Evolutionary conservation across 2,797 vertebrate species (phyloP).

Genomic region (Artibeus jamaicensis): DNA sequence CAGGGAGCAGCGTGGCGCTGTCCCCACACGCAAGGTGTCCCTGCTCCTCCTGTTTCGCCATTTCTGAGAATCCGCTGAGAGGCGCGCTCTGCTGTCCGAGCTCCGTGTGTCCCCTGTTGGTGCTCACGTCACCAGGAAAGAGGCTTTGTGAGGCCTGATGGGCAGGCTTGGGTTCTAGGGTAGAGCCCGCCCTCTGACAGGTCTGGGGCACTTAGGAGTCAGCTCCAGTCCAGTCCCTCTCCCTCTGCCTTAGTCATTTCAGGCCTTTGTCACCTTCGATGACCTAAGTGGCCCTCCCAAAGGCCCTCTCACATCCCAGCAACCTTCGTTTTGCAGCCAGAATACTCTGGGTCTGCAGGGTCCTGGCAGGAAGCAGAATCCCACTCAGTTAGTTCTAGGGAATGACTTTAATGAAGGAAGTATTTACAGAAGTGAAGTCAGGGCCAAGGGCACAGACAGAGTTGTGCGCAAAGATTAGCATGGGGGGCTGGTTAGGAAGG

Average conservation of each 20-base stretch:
- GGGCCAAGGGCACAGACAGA: background rate
- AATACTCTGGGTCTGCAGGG: background rate
- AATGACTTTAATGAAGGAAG: background rate
- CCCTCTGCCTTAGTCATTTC: background rate
- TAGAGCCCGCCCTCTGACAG: background rate
- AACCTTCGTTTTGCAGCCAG: background rate
- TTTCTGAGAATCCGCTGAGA: background rate
- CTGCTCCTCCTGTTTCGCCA: background rate
- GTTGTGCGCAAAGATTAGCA: background rate
- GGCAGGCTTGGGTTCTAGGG: background rate
- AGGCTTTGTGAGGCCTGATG: background rate
- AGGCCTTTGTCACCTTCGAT: background rate
- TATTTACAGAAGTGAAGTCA: background rate
- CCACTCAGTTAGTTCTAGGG: background rate
- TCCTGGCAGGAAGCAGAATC: background rate
- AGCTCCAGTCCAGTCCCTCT: background rate
- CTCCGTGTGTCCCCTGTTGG: background rate
- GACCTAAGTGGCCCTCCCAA: fast-evolving
- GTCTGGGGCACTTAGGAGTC: background rate
- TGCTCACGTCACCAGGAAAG: background rate
- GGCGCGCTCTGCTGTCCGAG: background rate
- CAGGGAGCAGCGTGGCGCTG: background rate
- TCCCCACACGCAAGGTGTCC: too few species aligned
- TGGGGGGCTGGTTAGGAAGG: background rate
- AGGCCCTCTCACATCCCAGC: background rate